Base-by-base conservation (phyloP, 2,113 vertebrate genomes). In the Pantherophis guttatus region DNA sequence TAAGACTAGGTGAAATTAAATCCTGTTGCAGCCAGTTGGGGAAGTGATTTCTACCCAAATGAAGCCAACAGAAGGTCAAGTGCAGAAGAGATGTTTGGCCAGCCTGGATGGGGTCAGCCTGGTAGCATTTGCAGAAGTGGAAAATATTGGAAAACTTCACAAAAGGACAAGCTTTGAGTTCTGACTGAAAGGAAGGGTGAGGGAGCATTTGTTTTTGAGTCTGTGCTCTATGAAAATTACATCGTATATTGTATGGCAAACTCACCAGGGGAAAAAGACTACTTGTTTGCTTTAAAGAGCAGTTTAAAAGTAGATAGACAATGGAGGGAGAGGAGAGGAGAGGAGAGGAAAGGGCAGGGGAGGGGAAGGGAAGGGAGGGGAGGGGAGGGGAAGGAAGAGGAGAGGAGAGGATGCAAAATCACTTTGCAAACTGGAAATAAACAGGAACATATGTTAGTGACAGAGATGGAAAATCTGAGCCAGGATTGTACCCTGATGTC, bases 11-110 rank as follows among this genome's bases (percentile, higher is more conserved):
- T 92, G 26, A 86, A 55, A 52, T 90, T 90, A 89, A 90, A 93
- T 90, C 89, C 81, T 33, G 8, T 90, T 90, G 57, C 81, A 65
- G 57, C 90, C 55, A 59, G 23, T 86, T 62, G 89, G 48, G 55
- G n/a, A 87, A 65, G 89, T 23, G 81, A 87, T 93, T 93, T 90
- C 24, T 50, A 54, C 23, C 57, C 92, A 90, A 90, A 65, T 93
- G 92, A 90, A 93, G 58, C 26, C 93, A 91, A 58, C 21, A 19
- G 75, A 75, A 81, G 90, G 86, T 93, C 90, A 93, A 54, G 88
- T 65, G 52, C 23, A 65, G 44, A 93, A 50, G 53, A 93, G 48
- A n/a, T 90, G 88, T 65, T 52, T 93, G 55, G 50, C 90, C 50
- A 39, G 21, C 19, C 88, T 81, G 24, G 29, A 90, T 23, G 44